Evolutionary conservation across 2,888 invertebrate genomes (phyloP).

Genomic region (Rhorus exstirpatorius): DNA sequence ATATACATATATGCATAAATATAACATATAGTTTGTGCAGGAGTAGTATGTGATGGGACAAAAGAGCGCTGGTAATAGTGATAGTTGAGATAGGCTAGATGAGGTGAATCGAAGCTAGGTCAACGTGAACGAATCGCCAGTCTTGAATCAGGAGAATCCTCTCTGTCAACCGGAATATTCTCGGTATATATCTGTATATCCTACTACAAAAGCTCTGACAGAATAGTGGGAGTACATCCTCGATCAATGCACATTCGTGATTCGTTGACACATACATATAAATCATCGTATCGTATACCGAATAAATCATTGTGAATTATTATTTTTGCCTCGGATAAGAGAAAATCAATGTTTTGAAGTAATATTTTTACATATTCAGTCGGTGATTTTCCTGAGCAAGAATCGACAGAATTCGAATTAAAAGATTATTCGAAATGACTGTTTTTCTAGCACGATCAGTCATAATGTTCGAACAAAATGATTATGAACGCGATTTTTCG

Average conservation of each 20-base stretch:
- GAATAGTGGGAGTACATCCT: slow-evolving; percentile 20
- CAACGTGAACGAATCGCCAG: slow-evolving; percentile 67
- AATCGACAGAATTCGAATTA: background rate
- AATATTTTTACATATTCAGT: background rate
- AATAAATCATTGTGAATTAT: slow-evolving; percentile 30
- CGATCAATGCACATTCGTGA: slow-evolving; percentile 33
- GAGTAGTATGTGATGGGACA: slow-evolving; percentile 35
- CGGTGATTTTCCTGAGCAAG: background rate
- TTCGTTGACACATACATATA: slow-evolving; percentile 37
- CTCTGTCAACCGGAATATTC: slow-evolving; percentile 56
- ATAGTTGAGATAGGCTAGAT: slow-evolving; percentile 40
- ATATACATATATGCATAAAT: no score
- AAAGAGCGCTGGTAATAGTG: slow-evolving; percentile 9
- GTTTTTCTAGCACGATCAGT: background rate
- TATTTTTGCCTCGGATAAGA: slow-evolving; percentile 13
- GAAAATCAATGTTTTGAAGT: background rate
- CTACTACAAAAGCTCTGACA: slow-evolving; percentile 34
- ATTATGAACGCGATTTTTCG: background rate
- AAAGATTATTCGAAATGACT: background rate
- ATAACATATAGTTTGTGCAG: slow-evolving; percentile 32
- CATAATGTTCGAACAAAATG: background rate
- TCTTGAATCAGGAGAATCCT: slow-evolving; percentile 67
- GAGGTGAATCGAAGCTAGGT: slow-evolving; percentile 62
- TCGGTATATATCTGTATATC: slow-evolving; percentile 27
- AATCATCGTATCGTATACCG: slow-evolving; percentile 43